These are phyloP conservation scores for Drosophila pseudotalamancana DNA, from an alignment of 2,888 invertebrate species.

Conservation along the genomic window DNA sequence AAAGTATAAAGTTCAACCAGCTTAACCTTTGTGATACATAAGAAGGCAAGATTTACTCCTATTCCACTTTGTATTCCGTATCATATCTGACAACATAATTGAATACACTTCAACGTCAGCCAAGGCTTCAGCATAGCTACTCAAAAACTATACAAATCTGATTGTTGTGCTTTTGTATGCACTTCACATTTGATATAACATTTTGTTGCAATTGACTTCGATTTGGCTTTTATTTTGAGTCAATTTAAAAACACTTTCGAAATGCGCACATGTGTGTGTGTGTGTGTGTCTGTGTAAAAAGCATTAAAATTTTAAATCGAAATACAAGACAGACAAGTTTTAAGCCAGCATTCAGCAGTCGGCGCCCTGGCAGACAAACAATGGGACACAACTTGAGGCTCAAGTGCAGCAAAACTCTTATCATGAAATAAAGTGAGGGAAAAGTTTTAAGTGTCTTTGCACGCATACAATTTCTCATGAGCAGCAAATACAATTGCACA, in stretches of 20 bases:
- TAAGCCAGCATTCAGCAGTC: conserved; percentile 54
- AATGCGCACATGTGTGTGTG: background rate
- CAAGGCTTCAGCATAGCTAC: too few relatives aligned
- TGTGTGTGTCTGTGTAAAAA: conserved; percentile 8
- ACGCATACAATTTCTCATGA: conserved; percentile 77
- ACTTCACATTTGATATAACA: background rate
- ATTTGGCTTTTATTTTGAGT: conserved; percentile 2
- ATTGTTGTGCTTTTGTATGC: background rate
- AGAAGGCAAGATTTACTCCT: too few relatives aligned
- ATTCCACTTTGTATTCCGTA: too few relatives aligned
- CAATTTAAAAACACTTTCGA: conserved; percentile 10
- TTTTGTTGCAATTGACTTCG: conserved; percentile 3
- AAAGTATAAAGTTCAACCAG: too few relatives aligned
- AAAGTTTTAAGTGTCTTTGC: conserved; percentile 76
- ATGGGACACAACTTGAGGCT: conserved; percentile 53
- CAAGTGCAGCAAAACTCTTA: conserved; percentile 69
- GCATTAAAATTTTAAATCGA: conserved; percentile 58
- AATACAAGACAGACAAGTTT: conserved; percentile 44
- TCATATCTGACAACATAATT: too few relatives aligned
- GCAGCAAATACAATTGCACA: conserved; percentile 76
- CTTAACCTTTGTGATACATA: too few relatives aligned
- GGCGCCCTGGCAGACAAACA: conserved; percentile 48
- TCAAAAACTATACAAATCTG: background rate
- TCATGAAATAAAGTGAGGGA: conserved; percentile 57
- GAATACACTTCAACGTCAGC: too few relatives aligned